These are phyloP conservation scores for Drosophila suzukii DNA, from an alignment of 1,140 invertebrate species.

Conservation along the genomic window DNA sequence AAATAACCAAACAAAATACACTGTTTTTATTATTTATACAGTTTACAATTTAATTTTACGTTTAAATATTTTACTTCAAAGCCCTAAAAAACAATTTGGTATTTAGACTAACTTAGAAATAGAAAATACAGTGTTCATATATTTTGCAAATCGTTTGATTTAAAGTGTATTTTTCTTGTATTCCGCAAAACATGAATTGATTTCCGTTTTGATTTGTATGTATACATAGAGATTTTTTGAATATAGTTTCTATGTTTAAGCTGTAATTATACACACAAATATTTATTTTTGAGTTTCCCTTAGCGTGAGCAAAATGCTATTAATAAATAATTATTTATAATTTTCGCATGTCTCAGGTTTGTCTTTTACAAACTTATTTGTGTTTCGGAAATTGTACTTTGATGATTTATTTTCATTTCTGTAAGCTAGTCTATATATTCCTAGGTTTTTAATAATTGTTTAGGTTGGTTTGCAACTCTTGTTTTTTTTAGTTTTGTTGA, in stretches of 20 bases:
- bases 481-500: conserved; percentile 14
- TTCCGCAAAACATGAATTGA: conserved; percentile 52
- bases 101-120: conserved; percentile 57
- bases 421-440: conserved; percentile 40
- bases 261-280: conserved; percentile 50
- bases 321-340: conserved; percentile 54
- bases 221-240: conserved; percentile 51
- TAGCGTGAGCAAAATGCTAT: conserved; percentile 61
- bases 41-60: conserved; percentile 8
- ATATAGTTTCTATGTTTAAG: conserved; percentile 32
- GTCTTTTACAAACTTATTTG: conserved; percentile 51
- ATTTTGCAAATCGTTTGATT: conserved; percentile 25
- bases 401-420: conserved; percentile 36
- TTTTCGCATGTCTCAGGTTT: conserved; percentile 67
- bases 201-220: conserved; percentile 22
- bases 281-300: conserved; percentile 60
- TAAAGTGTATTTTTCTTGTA: conserved; percentile 17
- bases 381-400: conserved; percentile 68
- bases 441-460: conserved; percentile 33
- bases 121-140: conserved; percentile 59
- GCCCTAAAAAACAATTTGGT: conserved; percentile 55
- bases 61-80: conserved; percentile 32
- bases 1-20: conserved; percentile 12
- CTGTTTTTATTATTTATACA: conserved; percentile 23
- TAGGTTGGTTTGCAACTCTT: conserved; percentile 55